phyloP scores from a whole-genome alignment of 2,888 invertebrate species.

The Pteria penguin region DNA sequence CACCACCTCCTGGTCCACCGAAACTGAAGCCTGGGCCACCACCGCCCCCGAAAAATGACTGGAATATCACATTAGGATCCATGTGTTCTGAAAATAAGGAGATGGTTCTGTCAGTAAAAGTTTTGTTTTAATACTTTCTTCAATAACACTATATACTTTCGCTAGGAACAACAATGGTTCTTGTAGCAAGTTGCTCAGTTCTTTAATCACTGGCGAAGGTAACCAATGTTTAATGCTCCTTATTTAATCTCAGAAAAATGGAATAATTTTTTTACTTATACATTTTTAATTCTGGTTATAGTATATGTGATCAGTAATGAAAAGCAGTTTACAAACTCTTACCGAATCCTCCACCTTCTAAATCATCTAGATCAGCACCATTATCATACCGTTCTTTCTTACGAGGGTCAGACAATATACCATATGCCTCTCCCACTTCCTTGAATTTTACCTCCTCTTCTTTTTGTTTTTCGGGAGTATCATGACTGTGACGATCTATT shows the following conservation, averaged over 20 bases:
- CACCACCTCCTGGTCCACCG: slow-evolving; percentile 78
- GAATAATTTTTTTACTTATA: too few relatives aligned
- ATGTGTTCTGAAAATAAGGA: slow-evolving; percentile 84
- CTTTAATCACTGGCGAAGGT: too few relatives aligned
- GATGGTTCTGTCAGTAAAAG: too few relatives aligned
- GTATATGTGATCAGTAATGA: too few relatives aligned
- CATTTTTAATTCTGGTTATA: too few relatives aligned
- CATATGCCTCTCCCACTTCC: slow-evolving; percentile 97
- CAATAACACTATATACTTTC: too few relatives aligned
- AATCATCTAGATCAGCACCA: slow-evolving; percentile 90
- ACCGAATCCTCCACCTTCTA: slow-evolving; percentile 81
- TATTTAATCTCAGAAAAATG: too few relatives aligned
- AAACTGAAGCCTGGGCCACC: slow-evolving; percentile 59
- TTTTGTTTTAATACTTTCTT: too few relatives aligned
- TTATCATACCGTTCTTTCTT: slow-evolving; percentile 94
- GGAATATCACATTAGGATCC: slow-evolving; percentile 92
- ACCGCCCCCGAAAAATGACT: slow-evolving; percentile 87
- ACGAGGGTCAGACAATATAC: slow-evolving; percentile 92
- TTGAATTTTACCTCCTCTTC: slow-evolving; percentile 97
- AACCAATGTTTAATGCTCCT: too few relatives aligned
- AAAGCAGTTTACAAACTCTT: too few relatives aligned
- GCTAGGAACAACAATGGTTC: too few relatives aligned
- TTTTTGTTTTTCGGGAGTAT: slow-evolving; percentile 90
- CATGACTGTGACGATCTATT: slow-evolving; percentile 95
- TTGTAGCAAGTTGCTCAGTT: too few relatives aligned